A percentile compares a stretch with the other conserved stretches of the same genome.
Evolutionary conservation across 2,113 vertebrate species (phyloP).

Genomic region (Cynocephalus volans): DNA sequence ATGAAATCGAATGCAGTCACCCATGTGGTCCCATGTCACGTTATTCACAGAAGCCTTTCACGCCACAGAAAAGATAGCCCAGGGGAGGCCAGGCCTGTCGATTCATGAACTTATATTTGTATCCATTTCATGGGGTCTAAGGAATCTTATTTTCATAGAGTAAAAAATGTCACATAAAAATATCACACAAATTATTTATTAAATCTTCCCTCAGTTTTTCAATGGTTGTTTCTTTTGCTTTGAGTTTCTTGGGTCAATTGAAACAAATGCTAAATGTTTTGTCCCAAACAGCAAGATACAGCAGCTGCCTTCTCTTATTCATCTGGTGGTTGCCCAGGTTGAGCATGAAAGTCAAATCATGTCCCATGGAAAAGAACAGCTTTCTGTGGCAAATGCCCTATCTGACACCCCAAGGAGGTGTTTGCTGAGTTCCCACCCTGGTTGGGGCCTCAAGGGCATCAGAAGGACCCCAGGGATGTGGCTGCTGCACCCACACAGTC

Average conservation of each 20-base stretch:
- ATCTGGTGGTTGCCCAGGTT: neutral
- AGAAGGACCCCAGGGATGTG: neutral
- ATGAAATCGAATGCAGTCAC: neutral
- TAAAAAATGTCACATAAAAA: conserved; percentile 52
- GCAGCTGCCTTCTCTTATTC: neutral
- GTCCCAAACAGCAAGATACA: neutral
- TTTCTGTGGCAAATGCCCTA: neutral
- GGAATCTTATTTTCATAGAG: conserved; percentile 52
- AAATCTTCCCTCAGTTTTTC: neutral
- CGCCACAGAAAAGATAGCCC: neutral
- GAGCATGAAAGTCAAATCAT: neutral
- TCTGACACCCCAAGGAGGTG: neutral
- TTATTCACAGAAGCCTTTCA: conserved; percentile 20
- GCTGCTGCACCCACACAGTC: neutral
- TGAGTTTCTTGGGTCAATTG: neutral
- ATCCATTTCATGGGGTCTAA: conserved; percentile 41
- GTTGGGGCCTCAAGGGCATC: neutral
- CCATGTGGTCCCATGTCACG: neutral
- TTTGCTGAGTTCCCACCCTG: neutral
- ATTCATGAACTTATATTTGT: conserved; percentile 12
- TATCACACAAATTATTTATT: neutral
- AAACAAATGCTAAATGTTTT: neutral
- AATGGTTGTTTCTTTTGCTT: neutral
- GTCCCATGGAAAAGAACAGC: neutral
- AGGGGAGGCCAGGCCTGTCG: neutral